These are phyloP conservation scores for Drosophila melanogaster DNA, from an alignment of 1,140 invertebrate genomes.

Conservation along the genomic window DNA sequence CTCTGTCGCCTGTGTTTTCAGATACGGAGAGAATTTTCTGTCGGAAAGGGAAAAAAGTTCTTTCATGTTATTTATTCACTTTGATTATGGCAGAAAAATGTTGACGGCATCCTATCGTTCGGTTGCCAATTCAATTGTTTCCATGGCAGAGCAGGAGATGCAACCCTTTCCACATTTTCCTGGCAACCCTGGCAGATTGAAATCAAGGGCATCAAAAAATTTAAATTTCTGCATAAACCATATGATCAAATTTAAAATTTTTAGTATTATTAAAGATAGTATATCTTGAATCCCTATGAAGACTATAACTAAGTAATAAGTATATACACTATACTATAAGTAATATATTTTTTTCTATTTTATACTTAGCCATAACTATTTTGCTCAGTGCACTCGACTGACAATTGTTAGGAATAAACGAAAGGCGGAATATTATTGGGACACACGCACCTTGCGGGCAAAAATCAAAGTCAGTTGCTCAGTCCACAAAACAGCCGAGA, in stretches of 20 bases:
- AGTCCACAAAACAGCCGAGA: conserved; percentile 48
- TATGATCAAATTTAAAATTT: not conserved
- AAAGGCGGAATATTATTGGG: conserved; percentile 42
- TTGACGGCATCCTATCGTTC: conserved; percentile 34
- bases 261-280: not conserved
- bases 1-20: conserved; percentile 41
- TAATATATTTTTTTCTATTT: not conserved
- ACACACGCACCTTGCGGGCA: conserved; percentile 48
- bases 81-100: conserved; percentile 70
- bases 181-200: conserved; percentile 10
- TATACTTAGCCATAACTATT: not conserved
- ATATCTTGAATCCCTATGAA: not conserved
- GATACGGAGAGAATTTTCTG: conserved; percentile 10
- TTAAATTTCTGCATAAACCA: not conserved
- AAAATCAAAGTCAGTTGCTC: conserved; percentile 66
- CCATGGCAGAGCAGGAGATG: conserved; percentile 45
- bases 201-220: not conserved
- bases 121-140: conserved; percentile 61
- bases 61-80: conserved; percentile 78
- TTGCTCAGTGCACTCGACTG: conserved; percentile 8
- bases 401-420: conserved; percentile 9
- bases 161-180: conserved; percentile 20
- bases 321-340: no score
- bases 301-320: no score
- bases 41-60: conserved; percentile 15